Base-by-base conservation (phyloP, 1,140 invertebrate species). In the Drosophila aff. region DNA sequence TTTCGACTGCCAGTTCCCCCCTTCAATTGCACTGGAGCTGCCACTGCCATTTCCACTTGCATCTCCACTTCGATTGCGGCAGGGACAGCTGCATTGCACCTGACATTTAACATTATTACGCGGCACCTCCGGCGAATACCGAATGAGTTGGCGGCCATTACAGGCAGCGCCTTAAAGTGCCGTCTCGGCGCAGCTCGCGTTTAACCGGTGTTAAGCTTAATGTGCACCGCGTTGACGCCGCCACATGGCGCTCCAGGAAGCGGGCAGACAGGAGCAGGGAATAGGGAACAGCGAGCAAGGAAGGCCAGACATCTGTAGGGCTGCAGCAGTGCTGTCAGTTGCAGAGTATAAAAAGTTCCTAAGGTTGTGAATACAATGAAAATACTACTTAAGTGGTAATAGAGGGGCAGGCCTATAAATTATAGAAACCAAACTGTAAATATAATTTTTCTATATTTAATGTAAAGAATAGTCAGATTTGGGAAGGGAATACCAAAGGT, bases 21-120 rank as follows among this genome's bases (percentile, higher is more conserved):
- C 11, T 11, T 3, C 65, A 41, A 31, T 49, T 58, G 52, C 65
- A 69, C 52, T 38, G 53, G 21, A 40, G 33, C 53, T 57, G 53
- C 53, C 66, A 31, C 31, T 13, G 26, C 31, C 67, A 53, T 28
- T 40, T 26, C 49, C 68, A 18, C 41, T 40, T 28, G 13, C 68
- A 43, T 41, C 41, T 72, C 67, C 53, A 61, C 55, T 60, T 73
- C 71, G 71, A 74, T 74, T 73, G 55, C 71, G 68, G 46, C 67
- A 43, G 55, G 68, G 69, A 74, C 82, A 82, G 84, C 73, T 87
- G 84, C 83, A 87, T 62, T 87, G 83, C 81, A 89, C 83, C 83
- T 89, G 84, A 89, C 81, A 87, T 87, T 87, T 89, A 89, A 87
- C 81, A 87, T 89, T 89, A 87, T 87, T 87, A 78, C 84, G 77